Percentiles rank a stretch among this genome's conserved stretches.
phyloP scores from a whole-genome alignment of 2,113 vertebrate species.

The Odontesthes bonariensis region DNA sequence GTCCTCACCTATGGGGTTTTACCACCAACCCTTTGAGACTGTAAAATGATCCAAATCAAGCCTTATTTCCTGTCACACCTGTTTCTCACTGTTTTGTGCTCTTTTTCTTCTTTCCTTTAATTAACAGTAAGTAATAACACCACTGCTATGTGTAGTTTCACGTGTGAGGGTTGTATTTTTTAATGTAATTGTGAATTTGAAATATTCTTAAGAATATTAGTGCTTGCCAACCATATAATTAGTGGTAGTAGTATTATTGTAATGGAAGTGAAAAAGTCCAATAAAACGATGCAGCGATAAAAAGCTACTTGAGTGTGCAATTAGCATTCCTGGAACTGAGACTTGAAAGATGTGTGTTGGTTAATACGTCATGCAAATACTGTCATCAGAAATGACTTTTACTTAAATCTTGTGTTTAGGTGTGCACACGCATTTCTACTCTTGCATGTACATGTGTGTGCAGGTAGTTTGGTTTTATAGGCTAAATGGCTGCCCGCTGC shows the following conservation, averaged over 20 bases:
- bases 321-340: neutral
- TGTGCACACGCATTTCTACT: slow-evolving; percentile 9
- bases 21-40: neutral
- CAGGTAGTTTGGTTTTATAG: slow-evolving; percentile 65
- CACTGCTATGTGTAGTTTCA: neutral
- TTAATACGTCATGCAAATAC: slow-evolving; percentile 3
- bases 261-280: too few species aligned
- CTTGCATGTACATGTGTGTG: slow-evolving; percentile 25
- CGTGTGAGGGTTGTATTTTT: neutral
- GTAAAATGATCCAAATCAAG: neutral
- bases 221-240: neutral
- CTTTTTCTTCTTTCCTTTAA: neutral
- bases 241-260: too few species aligned
- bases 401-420: slow-evolving; percentile 5
- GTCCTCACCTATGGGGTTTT: neutral
- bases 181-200: neutral
- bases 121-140: neutral
- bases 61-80: neutral
- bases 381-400: slow-evolving; percentile 10
- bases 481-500: slow-evolving; percentile 47
- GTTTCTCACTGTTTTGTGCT: neutral
- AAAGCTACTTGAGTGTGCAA: neutral
- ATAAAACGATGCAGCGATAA: neutral
- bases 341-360: neutral
- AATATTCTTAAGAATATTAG: neutral